Base-by-base conservation (phyloP, 2,113 vertebrate species). In the Centrocercus urophasianus region DNA sequence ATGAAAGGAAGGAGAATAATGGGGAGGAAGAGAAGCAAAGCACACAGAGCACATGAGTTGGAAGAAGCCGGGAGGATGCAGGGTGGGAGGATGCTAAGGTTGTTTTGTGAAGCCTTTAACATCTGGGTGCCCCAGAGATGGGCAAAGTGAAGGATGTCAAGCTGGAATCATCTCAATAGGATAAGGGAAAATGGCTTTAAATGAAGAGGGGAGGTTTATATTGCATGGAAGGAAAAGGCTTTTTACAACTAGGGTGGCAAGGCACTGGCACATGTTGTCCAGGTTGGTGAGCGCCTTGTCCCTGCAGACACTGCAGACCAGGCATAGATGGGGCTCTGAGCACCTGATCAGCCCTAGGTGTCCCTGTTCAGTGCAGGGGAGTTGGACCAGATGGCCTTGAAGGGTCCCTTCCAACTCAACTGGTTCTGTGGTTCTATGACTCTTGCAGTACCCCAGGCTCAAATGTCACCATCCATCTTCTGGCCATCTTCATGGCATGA, bases 31-130 rank as follows among this genome's bases (percentile, higher is more conserved):
- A 56, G 52, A 82, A 64, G 42, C 38, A 9, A 38, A 89, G 8
- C 4, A 10, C 3, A 0, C 2, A 4, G 28, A 48, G 27, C 8
- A 72, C 28, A 1, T 25, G 54, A 30, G 11, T 6, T 42, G 20
- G 40, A 57, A 60, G 34, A 19, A 32, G 10, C 13, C 21, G 30
- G 64, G 34, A 47, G 64, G 56, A 24, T 8, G 21, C 4, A 47
- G 47, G 56, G 19, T 57, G 28, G 34, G 67, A 81, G 36, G 34
- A 67, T 36, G 42, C 13, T 5, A 20, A n/a, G 16, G 3, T 2
- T 85, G 11, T 63, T 95, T 43, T 47, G 50, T 32, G 69, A 50
- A 69, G 18, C 8, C 21, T 80, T 82, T 47, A 81, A 61, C 20
- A 67, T 6, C 7, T 19, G 74, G 13, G 17, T 47, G 43, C 13